These are phyloP conservation scores for Psophia crepitans DNA, from an alignment of 2,113 vertebrate species.

Conservation along the genomic window DNA sequence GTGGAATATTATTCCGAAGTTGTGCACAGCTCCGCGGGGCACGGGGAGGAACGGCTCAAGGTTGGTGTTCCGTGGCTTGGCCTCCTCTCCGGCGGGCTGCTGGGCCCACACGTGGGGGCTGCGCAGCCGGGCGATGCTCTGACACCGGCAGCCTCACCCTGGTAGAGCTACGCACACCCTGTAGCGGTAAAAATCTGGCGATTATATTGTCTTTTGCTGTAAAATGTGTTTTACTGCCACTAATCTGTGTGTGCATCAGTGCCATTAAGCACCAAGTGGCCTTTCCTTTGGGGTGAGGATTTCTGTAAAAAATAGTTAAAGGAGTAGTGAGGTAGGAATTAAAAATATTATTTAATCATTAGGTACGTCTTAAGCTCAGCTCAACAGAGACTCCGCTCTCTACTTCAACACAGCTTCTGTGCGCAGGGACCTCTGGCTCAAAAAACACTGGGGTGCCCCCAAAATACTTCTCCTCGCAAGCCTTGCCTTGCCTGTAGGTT, in stretches of 20 bases:
- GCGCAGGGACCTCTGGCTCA: neutral
- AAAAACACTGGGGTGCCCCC: neutral
- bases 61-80: neutral
- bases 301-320: neutral
- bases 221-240: neutral
- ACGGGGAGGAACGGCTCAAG: slow-evolving; percentile 70
- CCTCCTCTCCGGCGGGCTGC: neutral
- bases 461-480: neutral
- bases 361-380: neutral
- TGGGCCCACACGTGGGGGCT: accelerated
- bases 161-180: neutral
- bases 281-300: neutral
- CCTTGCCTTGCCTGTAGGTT: neutral
- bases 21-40: slow-evolving; percentile 51
- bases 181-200: neutral
- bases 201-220: neutral
- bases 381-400: accelerated
- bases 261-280: neutral
- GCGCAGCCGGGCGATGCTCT: neutral
- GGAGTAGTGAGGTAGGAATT: neutral
- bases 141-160: neutral
- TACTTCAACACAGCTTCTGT: neutral
- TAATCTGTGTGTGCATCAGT: neutral
- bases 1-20: slow-evolving; percentile 74
- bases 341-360: neutral